Base-by-base conservation (phyloP, 2,888 invertebrate species). In the Trachelus tabidus region DNA sequence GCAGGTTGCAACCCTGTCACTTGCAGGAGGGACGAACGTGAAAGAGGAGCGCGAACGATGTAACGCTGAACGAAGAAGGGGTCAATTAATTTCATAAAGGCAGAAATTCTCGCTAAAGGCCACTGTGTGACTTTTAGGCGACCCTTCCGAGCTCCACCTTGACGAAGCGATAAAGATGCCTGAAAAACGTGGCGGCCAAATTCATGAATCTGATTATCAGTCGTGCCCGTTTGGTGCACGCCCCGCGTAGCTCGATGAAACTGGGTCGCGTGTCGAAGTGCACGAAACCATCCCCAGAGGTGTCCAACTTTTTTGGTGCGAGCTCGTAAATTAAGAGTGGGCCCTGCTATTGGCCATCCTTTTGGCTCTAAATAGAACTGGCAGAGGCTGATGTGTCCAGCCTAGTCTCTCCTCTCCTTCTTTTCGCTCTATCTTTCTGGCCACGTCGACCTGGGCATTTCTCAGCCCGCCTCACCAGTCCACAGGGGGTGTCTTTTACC, bases 241-340 rank as follows among this genome's bases (percentile, higher is more conserved):
- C 56, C 9, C 56, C 9, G 23, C 23, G 87, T 88, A 89, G 89
- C 87, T 85, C 84, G 87, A 87, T 88, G 87, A 89, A 91, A 91
- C 84, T 91, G 85, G 90, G 91, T 90, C 90, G 87, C 87, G 87
- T 89, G 90, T 91, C 90, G 90, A 90, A 90, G 88, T 87, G 88
- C 89, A 9, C 56, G 85, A 87, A 87, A 87, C 87, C 86, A 88
- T 89, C 87, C 86, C 87, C 86, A 86, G 23, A 89, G 88, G 88
- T 89, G 89, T 89, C 88, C 87, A 89, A 89, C 86, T 85, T 87
- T 81, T 89, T 87, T 86, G 83, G 85, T 85, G 85, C 86, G 87
- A 87, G 87, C 90, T 90, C 90, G 89, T 90, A 90, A 90, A 90
- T 90, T 90, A 90, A 87, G 84, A 75, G 80, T 75, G 76, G 23